Percentiles rank a stretch among this genome's conserved stretches.
These are phyloP conservation scores for Micropoecilia bifurca DNA, from an alignment of 2,797 vertebrate species.

Conservation along the genomic window DNA sequence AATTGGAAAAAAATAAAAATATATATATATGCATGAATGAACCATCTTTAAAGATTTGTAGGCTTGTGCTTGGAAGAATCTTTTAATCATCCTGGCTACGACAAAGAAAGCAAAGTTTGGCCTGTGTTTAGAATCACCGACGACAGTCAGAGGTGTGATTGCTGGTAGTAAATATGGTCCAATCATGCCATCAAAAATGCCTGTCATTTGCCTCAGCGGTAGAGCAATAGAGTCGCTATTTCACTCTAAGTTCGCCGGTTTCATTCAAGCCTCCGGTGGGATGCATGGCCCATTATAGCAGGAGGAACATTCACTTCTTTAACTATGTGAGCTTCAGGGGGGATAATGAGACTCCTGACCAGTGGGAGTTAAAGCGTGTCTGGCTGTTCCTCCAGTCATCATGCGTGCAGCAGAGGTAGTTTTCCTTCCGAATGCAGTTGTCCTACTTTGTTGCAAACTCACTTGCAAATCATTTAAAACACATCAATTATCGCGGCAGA, in stretches of 20 bases:
- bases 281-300: slow-evolving; percentile 58
- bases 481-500: no score
- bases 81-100: neutral
- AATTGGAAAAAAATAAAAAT: neutral
- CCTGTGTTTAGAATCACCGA: slow-evolving; percentile 15
- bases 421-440: slow-evolving; percentile 22
- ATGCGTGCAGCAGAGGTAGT: slow-evolving; percentile 8
- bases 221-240: slow-evolving; percentile 43
- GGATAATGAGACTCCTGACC: slow-evolving; percentile 64
- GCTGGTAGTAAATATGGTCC: slow-evolving; percentile 36
- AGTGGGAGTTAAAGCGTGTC: slow-evolving; percentile 50
- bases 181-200: slow-evolving; percentile 37
- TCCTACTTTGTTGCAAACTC: slow-evolving; percentile 2
- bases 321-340: slow-evolving; percentile 52
- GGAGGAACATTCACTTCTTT: slow-evolving; percentile 54
- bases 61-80: neutral
- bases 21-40: neutral
- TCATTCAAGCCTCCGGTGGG: slow-evolving; percentile 43
- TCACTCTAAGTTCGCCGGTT: slow-evolving; percentile 32
- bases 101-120: neutral
- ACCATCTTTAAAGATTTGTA: neutral
- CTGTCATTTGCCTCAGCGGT: slow-evolving; percentile 48
- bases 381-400: slow-evolving; percentile 33
- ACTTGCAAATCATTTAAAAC: slow-evolving; percentile 1
- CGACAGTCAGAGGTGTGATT: slow-evolving; percentile 20